Percentiles rank a stretch among this genome's conserved stretches.
Evolutionary conservation across 2,797 vertebrate species (phyloP).

Genomic region (Argyrosomus regius): DNA sequence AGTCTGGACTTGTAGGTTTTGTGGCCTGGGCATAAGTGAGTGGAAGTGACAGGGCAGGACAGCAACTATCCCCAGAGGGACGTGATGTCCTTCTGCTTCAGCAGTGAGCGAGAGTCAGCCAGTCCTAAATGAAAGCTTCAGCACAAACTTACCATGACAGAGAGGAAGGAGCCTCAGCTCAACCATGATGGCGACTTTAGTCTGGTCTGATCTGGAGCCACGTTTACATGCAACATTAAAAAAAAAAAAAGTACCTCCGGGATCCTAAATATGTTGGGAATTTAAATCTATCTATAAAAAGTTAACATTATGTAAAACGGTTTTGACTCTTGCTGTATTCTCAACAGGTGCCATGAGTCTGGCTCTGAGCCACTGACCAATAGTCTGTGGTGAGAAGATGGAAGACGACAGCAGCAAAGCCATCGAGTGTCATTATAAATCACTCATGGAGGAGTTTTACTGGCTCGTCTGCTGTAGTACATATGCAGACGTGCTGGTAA

Average conservation of each 20-base stretch:
- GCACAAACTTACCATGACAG: conserved; percentile 72
- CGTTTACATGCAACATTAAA: conserved; percentile 33
- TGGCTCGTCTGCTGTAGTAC: conserved; percentile 63
- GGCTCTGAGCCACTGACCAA: conserved; percentile 43
- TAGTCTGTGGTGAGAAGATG: conserved; percentile 46
- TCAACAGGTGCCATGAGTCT: conserved; percentile 68
- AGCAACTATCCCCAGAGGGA: conserved; percentile 61
- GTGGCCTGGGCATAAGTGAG: conserved; percentile 58
- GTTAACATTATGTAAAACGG: conserved; percentile 29
- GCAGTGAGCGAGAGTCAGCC: conserved; percentile 53
- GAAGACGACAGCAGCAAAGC: conserved; percentile 57
- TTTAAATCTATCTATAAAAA: conserved; percentile 38
- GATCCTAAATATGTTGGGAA: conserved; percentile 23
- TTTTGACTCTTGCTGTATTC: conserved; percentile 32
- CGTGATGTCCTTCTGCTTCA: conserved; percentile 67
- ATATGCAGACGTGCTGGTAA: conserved; percentile 74
- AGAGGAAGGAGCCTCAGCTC: conserved; percentile 43
- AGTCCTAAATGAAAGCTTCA: conserved; percentile 67
- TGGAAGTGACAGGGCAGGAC: conserved; percentile 71
- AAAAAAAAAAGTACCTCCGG: conserved; percentile 20
- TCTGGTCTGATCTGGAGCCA: conserved; percentile 32
- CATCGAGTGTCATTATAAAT: conserved; percentile 71
- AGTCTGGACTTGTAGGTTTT: conserved; percentile 37
- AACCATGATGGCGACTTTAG: conserved; percentile 39
- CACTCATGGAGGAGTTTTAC: conserved; percentile 68